Evolutionary conservation across 2,113 vertebrate species (phyloP), one percentile per base, ranked within the genome.

Genomic region (Platichthys flesus): DNA sequence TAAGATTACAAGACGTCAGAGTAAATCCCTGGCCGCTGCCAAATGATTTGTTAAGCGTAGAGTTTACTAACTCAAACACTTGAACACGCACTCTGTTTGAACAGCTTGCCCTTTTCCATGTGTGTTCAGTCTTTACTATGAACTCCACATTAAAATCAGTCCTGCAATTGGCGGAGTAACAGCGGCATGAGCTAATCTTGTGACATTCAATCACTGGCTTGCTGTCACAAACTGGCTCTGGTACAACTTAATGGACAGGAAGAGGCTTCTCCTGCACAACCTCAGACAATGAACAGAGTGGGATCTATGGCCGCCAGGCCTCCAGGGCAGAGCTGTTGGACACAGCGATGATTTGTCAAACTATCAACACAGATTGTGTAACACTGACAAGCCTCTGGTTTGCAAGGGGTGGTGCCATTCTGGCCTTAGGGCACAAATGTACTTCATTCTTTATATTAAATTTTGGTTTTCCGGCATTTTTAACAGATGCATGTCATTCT

Each of bases 191-290:
- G 18, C 7, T n/a, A 6, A 61, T 52, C 52, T 58, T 28, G 45
- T 49, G 28, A 65, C 15, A 52, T 45, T 13, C 47, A 74, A 31
- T 67, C 35, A 57, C 24, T 0, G 14, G 21, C 31, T 57, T 35
- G 49, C 71, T 71, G 37, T 67, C 57, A 79, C 69, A 70, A 79
- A 67, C 16, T 80, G 66, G 15, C 71, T 89, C 54, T 81, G 76
- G 45, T 74, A 75, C 78, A 71, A 79, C n/a, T 73, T 49, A 52
- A 76, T 14, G 23, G 68, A 80, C 71, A 81, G 81, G 81, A 78
- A 77, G 67, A 21, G 0, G 47, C 51, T 70, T 63, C 62, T 60
- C 70, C 35, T 57, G 70, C 18, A 26, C 72, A 73, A 64, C 56
- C 63, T 51, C 35, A 79, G 60, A 88, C 78, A 85, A 78, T 75